Evolutionary conservation across 2,888 invertebrate species (phyloP), one percentile per base, ranked within the genome.

Genomic region (Dromius quadrimaculatus): DNA sequence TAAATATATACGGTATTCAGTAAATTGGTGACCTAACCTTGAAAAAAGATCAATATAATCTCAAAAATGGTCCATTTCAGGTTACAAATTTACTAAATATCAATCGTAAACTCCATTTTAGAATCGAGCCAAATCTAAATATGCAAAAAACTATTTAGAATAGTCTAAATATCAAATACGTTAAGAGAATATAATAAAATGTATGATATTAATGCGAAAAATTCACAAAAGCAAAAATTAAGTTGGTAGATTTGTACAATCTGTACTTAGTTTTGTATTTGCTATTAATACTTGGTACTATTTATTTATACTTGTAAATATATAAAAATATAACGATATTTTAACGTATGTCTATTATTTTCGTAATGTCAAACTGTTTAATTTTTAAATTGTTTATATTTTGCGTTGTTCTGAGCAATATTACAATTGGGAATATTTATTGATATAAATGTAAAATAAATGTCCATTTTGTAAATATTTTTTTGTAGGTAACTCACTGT

Each of bases 381-480:
- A 20, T 19, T 45, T 19, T 22, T 20, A n/a, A n/a, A 47, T 20
- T 47, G 17, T 22, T 22, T 22, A 47, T 47, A 20, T 54, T 43
- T 28, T 54, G 15, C 15, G 15, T 54, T 54, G 28, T 54, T 54
- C 32, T 54, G 50, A 54, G 13, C 28, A 54, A 23, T 54, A 5
- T 28, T 28, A 28, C 28, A 28, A 23, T 54, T 28, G 23, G 6
- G 23, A 28, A 28, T 50, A 54, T 32, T 54, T 54, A 28, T 45
- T 15, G 23, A 63, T 32, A 63, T 63, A 28, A 63, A 64, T 64
- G 64, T 47, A 64, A 11, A 20, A 43, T 47, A 23, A 64, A 47
- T 45, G 64, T 64, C 64, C 64, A 64, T 59, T 57, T 68, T 59
- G 59, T 59, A 59, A 45, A 68, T 59, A 57, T 32, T 43, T 59